Evolutionary conservation across 2,888 invertebrate genomes (phyloP), one percentile per base, ranked within the genome.

Genomic region (Biston stratarius): DNA sequence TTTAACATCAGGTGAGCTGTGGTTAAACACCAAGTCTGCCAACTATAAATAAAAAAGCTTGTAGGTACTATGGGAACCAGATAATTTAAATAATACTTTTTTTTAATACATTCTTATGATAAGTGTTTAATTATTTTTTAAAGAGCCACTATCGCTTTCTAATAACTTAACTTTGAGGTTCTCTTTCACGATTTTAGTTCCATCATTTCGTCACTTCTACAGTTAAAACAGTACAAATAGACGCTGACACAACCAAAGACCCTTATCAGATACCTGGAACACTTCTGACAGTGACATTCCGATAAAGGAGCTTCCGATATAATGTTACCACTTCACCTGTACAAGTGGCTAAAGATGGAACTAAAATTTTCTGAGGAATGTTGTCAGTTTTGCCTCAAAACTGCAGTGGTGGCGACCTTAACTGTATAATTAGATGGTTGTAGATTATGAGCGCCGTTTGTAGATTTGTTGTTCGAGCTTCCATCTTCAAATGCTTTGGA

Each of bases 261-360:
- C 61, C 61, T 57, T 57, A 61, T 66, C 65, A 51, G 55, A 24
- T 38, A 53, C 14, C 40, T 42, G 53, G 55, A 49, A 51, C 52
- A 44, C n/a, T 33, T 24, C 42, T 65, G 65, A 61, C 65, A 60
- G 40, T 60, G 65, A 65, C 65, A 61, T 15, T 11, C 51, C 34
- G 48, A 56, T 61, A 61, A 56, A 56, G 40, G 45, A 24, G 59
- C 33, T 38, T 48, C 53, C 15, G 55, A 48, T 60, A 51, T n/a
- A 14, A n/a, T n/a, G 9, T 34, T 6, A 58, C 63, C 15, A 64
- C 42, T 24, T 12, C 24, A 33, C 42, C 12, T 33, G 10, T n/a
- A 6, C 7, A 12, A 7, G 7, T 14, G 52, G 14, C 9, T 2
- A 44, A 33, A 33, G 6, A 14, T 8, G 12, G n/a, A 33, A 55